Conservation (phyloP, 1,140 invertebrate genomes). For the Holotrichia oblita region DNA sequence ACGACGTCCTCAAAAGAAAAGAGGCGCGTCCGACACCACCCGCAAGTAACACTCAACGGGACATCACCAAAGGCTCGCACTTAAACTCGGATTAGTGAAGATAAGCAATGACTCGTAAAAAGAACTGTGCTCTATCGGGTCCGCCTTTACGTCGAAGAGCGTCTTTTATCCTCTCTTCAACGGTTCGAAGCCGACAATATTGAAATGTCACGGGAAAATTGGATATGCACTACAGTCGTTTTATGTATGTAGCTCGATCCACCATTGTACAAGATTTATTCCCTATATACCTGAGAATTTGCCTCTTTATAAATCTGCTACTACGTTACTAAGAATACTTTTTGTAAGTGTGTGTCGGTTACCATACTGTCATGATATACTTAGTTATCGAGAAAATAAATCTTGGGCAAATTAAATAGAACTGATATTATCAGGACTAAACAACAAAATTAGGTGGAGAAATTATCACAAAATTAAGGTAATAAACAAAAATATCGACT, state of each 20-base stretch:
- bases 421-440: no score
- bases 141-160: background rate
- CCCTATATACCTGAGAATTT: background rate
- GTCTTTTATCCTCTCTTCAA: background rate
- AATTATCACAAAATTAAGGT: no score
- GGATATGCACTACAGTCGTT: background rate
- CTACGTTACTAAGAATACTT: background rate
- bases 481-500: no score
- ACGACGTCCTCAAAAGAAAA: background rate
- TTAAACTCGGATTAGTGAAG: conserved; percentile 16
- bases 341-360: background rate
- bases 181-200: conserved; percentile 8
- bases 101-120: conserved; percentile 15
- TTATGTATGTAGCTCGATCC: background rate
- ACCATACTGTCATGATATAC: background rate
- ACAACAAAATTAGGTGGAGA: no score
- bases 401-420: background rate
- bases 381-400: background rate
- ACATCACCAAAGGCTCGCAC: background rate
- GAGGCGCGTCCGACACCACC: background rate
- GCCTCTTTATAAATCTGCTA: background rate
- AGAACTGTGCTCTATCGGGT: background rate
- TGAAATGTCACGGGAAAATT: background rate
- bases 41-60: conserved; percentile 1
- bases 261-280: background rate